These are phyloP conservation scores for Pelmatolapia mariae DNA, from an alignment of 2,113 vertebrate species.

Conservation along the genomic window DNA sequence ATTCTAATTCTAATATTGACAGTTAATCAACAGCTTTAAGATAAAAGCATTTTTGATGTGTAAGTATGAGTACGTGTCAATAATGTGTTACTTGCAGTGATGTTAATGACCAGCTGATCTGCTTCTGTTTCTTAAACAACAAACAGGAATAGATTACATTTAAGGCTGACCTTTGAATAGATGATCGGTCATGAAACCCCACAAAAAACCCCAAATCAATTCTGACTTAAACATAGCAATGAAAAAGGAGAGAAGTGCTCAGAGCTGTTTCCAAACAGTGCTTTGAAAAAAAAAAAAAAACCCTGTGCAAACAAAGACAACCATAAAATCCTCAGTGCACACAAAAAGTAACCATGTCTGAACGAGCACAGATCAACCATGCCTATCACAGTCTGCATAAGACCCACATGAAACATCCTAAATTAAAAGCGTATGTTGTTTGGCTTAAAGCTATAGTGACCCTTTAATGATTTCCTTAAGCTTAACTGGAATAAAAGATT, in stretches of 20 bases:
- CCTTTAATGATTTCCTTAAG: not conserved
- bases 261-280: not conserved
- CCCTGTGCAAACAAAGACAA: not conserved
- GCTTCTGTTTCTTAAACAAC: not conserved
- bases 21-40: not conserved
- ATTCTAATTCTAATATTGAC: not conserved
- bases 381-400: not conserved
- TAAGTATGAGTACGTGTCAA: not conserved
- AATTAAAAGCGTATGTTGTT: not conserved
- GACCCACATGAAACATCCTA: not conserved
- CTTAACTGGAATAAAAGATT: not conserved
- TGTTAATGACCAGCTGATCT: not conserved
- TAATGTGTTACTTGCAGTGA: not conserved
- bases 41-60: not conserved
- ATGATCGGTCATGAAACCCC: not conserved
- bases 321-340: constrained; percentile 8
- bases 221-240: not conserved
- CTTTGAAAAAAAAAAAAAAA: not conserved
- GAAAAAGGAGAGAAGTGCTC: not conserved
- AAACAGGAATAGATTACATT: not conserved
- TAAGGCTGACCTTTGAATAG: not conserved
- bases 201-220: not conserved
- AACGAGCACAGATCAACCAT: not conserved
- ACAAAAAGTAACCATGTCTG: not conserved
- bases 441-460: not conserved